Conservation (phyloP, 2,113 vertebrate genomes). For the Oncorhynchus gorbuscha region DNA sequence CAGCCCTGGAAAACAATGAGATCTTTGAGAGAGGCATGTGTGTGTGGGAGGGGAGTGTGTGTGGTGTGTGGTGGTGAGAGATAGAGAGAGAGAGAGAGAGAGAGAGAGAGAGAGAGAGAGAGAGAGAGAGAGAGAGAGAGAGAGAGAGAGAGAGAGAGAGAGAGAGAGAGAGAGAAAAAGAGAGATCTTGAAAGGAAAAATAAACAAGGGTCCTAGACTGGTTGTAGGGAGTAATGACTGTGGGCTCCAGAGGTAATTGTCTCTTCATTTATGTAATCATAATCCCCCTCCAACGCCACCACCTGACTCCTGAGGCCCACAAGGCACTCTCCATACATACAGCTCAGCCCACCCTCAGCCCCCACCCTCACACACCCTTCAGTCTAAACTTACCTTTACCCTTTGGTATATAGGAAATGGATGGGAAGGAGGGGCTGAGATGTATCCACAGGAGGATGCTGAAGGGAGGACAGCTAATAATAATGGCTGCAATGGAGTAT, state of each 20-base stretch:
- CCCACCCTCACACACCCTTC: too few species aligned
- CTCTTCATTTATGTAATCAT: constrained; percentile 33
- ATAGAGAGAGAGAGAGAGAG: constrained; percentile 2
- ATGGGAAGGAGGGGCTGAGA: too few species aligned
- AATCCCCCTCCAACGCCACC: neutral
- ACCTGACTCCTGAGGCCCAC: neutral
- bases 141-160: neutral
- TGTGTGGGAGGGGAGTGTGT: constrained; percentile 1
- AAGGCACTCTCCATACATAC: too few species aligned
- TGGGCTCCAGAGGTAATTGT: constrained; percentile 38
- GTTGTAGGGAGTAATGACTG: constrained; percentile 45
- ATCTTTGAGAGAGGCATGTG: constrained; percentile 60
- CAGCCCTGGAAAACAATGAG: constrained; percentile 53
- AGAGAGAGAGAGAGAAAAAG: neutral
- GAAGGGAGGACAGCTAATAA: too few species aligned
- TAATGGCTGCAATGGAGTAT: too few species aligned
- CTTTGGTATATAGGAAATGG: too few species aligned
- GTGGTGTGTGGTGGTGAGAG: constrained; percentile 21
- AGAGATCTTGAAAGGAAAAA: constrained; percentile 29
- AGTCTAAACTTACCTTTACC: too few species aligned
- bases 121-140: neutral
- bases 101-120: neutral
- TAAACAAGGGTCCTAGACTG: constrained; percentile 34
- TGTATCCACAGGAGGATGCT: too few species aligned
- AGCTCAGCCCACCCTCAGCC: too few species aligned